phyloP scores from a whole-genome alignment of 1,140 invertebrate genomes.

The Luehdorfia chinensis region DNA sequence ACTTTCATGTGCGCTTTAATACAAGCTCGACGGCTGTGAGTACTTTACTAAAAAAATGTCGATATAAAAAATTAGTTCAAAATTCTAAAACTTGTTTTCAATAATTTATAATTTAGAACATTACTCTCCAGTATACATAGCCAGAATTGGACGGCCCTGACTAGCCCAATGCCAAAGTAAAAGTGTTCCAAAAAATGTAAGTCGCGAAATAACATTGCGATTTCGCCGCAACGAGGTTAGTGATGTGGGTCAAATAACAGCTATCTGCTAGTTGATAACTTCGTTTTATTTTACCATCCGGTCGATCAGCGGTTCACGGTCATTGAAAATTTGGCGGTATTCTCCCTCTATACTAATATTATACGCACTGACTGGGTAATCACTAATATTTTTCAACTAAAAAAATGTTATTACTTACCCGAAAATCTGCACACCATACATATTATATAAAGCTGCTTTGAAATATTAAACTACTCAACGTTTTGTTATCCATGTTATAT shows the following conservation, averaged over 20 bases:
- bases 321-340: slow-evolving; percentile 34
- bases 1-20: no score
- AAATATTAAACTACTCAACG: no score
- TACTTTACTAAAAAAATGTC: neutral
- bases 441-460: no score
- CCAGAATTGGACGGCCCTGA: slow-evolving; percentile 28
- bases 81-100: slow-evolving; percentile 5
- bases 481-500: no score
- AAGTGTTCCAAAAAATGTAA: slow-evolving; percentile 74
- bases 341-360: neutral
- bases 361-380: neutral
- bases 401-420: no score
- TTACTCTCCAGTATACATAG: neutral
- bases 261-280: slow-evolving; percentile 54
- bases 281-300: slow-evolving; percentile 56
- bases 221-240: slow-evolving; percentile 69
- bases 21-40: no score
- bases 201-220: slow-evolving; percentile 75
- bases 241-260: slow-evolving; percentile 72
- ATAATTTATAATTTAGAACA: slow-evolving; percentile 14
- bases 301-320: slow-evolving; percentile 47
- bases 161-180: slow-evolving; percentile 65
- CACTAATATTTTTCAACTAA: no score
- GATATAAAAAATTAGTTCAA: neutral
- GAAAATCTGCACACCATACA: no score